Evolutionary conservation across 2,888 invertebrate species (phyloP).

Genomic region (Orchesellides sinensis): DNA sequence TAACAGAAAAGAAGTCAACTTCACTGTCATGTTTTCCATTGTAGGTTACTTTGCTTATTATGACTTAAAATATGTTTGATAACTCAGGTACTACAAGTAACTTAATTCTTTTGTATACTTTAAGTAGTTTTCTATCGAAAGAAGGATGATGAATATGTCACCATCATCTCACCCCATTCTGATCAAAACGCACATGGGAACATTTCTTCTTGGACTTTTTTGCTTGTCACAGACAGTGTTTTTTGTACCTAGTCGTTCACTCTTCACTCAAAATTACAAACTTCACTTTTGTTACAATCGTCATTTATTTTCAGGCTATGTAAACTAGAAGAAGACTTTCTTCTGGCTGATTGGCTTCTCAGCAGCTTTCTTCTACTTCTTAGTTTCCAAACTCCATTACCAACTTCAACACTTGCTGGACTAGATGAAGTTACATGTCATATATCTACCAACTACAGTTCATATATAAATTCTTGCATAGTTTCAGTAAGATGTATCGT

Average conservation of each 20-base stretch:
- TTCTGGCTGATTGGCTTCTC: constrained; percentile 23
- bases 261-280: constrained; percentile 11
- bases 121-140: not conserved
- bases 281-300: not conserved
- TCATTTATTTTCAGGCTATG: not conserved
- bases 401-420: no score
- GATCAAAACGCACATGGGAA: not conserved
- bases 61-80: no score
- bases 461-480: no score
- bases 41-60: no score
- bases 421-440: no score
- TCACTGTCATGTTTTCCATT: not conserved
- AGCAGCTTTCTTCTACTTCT: constrained; percentile 8
- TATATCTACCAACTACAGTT: no score
- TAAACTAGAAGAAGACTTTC: constrained; percentile 15
- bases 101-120: not conserved
- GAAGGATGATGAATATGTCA: constrained; percentile 19
- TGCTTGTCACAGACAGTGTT: not conserved
- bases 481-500: no score
- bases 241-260: not conserved
- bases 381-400: not conserved
- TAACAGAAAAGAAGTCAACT: not conserved
- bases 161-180: not conserved
- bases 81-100: not conserved
- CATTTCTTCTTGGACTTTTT: not conserved